Conservation (phyloP, 2,888 invertebrate species). For the Cephonodes hylas region DNA sequence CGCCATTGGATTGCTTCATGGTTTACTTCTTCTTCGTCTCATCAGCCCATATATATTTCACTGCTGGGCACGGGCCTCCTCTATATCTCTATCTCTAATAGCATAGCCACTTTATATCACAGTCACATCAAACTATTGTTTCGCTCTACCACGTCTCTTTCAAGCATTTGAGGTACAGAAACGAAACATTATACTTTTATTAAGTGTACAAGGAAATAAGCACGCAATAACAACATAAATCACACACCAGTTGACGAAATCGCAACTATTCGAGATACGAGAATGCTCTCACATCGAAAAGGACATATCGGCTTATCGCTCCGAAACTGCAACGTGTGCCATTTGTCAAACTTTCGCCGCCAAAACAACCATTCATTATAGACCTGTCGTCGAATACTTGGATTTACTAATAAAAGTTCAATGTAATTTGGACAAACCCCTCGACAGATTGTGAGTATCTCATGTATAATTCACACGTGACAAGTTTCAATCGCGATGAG, state of each 20-base stretch:
- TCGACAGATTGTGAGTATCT: constrained; percentile 71
- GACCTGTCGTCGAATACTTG: constrained; percentile 27
- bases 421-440: constrained; percentile 40
- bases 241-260: constrained; percentile 41
- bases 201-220: background rate
- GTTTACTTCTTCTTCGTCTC: too few relatives aligned
- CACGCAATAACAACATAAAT: constrained; percentile 42
- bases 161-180: background rate
- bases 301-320: constrained; percentile 63
- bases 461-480: constrained; percentile 71
- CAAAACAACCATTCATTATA: constrained; percentile 46
- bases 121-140: too few relatives aligned
- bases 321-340: constrained; percentile 59
- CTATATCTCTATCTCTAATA: too few relatives aligned
- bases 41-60: too few relatives aligned
- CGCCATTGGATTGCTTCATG: too few relatives aligned
- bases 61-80: too few relatives aligned
- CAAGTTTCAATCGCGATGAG: constrained; percentile 58
- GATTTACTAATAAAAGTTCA: constrained; percentile 21
- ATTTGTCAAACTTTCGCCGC: constrained; percentile 68
- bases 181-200: background rate
- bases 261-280: constrained; percentile 48
- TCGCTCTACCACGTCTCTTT: too few relatives aligned
- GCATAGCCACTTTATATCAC: too few relatives aligned
- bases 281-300: constrained; percentile 46